Base-by-base conservation (phyloP, 2,113 vertebrate genomes). In the Dasypus novemcinctus region DNA sequence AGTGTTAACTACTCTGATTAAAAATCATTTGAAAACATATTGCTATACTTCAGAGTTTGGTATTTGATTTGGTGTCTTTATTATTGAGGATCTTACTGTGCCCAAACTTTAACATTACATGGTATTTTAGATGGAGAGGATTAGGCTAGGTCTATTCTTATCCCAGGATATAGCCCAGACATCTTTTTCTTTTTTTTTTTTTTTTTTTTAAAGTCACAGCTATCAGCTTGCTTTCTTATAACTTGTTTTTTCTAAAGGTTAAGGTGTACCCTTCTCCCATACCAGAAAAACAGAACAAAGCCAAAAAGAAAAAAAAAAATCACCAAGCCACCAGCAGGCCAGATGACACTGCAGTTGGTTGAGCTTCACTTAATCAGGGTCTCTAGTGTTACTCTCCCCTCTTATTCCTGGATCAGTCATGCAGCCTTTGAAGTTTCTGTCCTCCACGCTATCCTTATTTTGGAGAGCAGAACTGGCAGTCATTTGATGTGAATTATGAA, bases 381-480 rank as follows among this genome's bases (percentile, higher is more conserved):
- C 61, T 25, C 5, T 29, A 10, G 38, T n/a, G 33, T 4, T 7
- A 1, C 31, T 25, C 36, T 61, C 23, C 63, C 33, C 18, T 79
- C 54, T 80, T 14, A 0, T 41, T 25, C 68, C 63, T 1, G 25
- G 21, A 13, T 38, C 3, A 1, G 52, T 14, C 21, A 3, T 11
- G 3, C 12, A 6, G 87, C 66, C 81, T 75, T 46, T 52, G 80
- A 83, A 68, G 81, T 76, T 29, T 31, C 43, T 38, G 27, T 2
- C 33, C 57, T 66, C 59, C n/a, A 33, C 72, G n/a, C 43, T 5
- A 3, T 43, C 80, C 61, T n/a, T n/a, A 2, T 14, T 69, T 18
- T 38, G 17, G 63, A 94, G 66, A 80, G 2, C 46, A 5, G 23
- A 59, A 21, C 76, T 49, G 57, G 21, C 54, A 7, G 81, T 49